Conservation (phyloP, 2,113 vertebrate species). For the Erinaceus europaeus region DNA sequence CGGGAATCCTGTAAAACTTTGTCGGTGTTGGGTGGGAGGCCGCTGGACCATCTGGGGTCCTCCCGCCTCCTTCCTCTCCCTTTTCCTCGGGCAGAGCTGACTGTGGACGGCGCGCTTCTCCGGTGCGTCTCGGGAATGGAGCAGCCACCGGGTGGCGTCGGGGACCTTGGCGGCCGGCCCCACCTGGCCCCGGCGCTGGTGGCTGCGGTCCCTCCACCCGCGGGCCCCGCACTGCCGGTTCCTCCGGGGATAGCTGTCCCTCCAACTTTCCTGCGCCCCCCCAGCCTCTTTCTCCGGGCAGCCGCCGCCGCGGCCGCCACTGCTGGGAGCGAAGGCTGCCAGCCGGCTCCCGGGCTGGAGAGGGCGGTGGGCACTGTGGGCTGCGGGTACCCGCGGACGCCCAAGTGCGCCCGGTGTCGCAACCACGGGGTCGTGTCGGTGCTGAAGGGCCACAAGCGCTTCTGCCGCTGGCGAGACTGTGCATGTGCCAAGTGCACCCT, state of each 20-base stretch:
- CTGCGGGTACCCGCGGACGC: constrained; percentile 84
- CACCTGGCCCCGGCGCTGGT: constrained; percentile 65
- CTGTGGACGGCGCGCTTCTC: neutral
- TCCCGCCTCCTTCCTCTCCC: fast-evolving
- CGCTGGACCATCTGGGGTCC: neutral
- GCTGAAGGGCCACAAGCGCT: constrained; percentile 94
- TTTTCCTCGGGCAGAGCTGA: neutral
- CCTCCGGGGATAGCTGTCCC: constrained; percentile 78
- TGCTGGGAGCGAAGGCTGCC: constrained; percentile 50
- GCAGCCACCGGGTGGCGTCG: constrained; percentile 36
- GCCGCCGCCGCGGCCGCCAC: neutral
- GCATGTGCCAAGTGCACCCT: constrained; percentile 91
- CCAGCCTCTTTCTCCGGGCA: constrained; percentile 62
- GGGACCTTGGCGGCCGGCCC: constrained; percentile 61
- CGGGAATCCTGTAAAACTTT: neutral
- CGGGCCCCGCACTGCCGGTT: neutral
- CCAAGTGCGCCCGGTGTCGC: constrained; percentile 91
- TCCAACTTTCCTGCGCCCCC: constrained; percentile 81
- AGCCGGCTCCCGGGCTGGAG: constrained; percentile 77
- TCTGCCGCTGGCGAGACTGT: constrained; percentile 93
- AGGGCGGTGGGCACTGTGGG: constrained; percentile 65
- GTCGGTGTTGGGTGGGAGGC: neutral
- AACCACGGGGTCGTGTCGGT: constrained; percentile 93
- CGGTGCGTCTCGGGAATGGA: constrained; percentile 77
- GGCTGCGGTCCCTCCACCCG: constrained; percentile 41